Conservation (phyloP, 2,113 vertebrate species). For the Dermatemys mawii region DNA sequence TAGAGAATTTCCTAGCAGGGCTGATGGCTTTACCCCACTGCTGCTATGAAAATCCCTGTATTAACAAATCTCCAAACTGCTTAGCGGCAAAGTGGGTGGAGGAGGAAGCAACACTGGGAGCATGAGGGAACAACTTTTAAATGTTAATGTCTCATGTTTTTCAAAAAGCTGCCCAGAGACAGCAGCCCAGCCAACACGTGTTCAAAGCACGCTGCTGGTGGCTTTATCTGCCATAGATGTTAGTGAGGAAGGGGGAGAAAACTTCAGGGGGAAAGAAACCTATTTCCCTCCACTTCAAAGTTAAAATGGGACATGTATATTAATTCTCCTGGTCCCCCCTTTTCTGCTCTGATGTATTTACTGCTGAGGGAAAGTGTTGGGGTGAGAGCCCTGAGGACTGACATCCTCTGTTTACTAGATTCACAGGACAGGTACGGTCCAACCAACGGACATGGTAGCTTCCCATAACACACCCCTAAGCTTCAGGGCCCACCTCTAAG, state of each 20-base stretch:
- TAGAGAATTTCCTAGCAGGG: background rate
- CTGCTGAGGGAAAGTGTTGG: background rate
- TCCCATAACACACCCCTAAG: background rate
- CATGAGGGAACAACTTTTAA: conserved; percentile 73
- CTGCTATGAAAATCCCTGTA: conserved; percentile 48
- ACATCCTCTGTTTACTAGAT: background rate
- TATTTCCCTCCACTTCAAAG: conserved; percentile 49
- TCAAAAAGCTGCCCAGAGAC: conserved; percentile 67
- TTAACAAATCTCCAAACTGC: conserved; percentile 57
- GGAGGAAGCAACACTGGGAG: conserved; percentile 59
- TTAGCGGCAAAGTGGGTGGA: conserved; percentile 52
- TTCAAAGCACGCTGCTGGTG: background rate
- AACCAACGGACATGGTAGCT: background rate
- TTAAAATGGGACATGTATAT: background rate
- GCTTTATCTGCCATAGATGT: background rate
- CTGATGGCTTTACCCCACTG: background rate
- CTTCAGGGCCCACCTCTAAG: background rate
- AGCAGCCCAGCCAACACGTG: conserved; percentile 20
- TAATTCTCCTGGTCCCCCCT: conserved; percentile 12
- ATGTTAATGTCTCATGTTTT: conserved; percentile 73
- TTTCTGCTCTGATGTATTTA: background rate
- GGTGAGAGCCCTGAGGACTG: background rate
- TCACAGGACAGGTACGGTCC: background rate
- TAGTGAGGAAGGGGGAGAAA: background rate
- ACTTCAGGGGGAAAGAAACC: accelerated